Percentiles rank a stretch among this genome's conserved stretches.
phyloP scores from a whole-genome alignment of 2,113 vertebrate species.

The Mobula birostris region DNA sequence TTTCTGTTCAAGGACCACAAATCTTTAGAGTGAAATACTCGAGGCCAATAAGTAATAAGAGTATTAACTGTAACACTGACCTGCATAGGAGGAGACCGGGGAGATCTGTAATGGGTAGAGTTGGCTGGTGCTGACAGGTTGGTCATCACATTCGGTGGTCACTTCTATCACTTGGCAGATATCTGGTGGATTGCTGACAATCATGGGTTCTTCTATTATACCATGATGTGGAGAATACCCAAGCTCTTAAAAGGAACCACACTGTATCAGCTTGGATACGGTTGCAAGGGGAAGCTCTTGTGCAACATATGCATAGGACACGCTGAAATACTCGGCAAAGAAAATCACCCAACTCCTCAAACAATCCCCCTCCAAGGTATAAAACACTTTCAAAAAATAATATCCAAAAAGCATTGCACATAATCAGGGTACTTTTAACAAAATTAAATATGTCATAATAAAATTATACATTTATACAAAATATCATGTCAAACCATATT shows the following conservation, averaged over 20 bases:
- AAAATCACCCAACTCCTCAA: not conserved
- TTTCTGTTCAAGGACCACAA: not conserved
- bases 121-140: constrained; percentile 80
- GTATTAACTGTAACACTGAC: constrained; percentile 53
- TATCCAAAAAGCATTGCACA: no score
- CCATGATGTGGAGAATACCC: constrained; percentile 38
- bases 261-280: not conserved
- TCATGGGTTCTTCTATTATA: constrained; percentile 69
- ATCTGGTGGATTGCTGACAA: constrained; percentile 81
- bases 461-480: no score
- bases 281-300: not conserved
- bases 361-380: not conserved
- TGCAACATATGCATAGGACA: not conserved
- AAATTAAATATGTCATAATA: no score
- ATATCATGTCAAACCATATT: no score
- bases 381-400: no score
- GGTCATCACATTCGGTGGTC: constrained; percentile 90
- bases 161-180: constrained; percentile 96
- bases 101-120: constrained; percentile 93
- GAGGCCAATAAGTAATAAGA: not conserved
- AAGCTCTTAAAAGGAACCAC: constrained; percentile 37
- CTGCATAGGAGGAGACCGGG: constrained; percentile 83
- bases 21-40: not conserved
- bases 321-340: not conserved
- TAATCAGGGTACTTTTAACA: no score